Percentiles rank a stretch among this genome's conserved stretches.
phyloP scores from a whole-genome alignment of 2,113 vertebrate genomes.

The Chaetops frenatus region DNA sequence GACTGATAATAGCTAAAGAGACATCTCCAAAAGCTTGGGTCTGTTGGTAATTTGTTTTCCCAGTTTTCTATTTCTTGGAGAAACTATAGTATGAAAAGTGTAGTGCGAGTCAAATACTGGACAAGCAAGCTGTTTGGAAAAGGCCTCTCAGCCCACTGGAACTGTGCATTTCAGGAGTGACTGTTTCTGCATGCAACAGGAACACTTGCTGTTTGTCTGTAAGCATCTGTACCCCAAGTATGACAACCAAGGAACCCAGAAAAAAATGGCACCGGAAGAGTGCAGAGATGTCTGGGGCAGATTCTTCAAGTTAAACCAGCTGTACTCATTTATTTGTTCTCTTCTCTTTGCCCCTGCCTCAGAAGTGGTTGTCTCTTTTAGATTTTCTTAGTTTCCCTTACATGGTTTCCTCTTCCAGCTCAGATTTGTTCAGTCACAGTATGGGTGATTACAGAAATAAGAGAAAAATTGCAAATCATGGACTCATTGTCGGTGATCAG shows the following conservation, averaged over 20 bases:
- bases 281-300: background rate
- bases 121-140: background rate
- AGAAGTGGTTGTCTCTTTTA: background rate
- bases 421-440: background rate
- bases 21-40: background rate
- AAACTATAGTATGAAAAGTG: background rate
- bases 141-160: background rate
- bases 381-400: background rate
- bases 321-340: background rate
- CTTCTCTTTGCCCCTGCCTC: background rate
- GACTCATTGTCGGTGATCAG: accelerated
- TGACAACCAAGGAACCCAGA: background rate
- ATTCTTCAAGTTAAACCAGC: background rate
- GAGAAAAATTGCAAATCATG: background rate
- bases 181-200: background rate
- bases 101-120: background rate
- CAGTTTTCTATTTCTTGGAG: background rate
- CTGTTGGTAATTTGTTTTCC: background rate
- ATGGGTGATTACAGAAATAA: background rate
- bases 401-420: background rate
- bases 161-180: background rate
- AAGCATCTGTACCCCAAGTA: background rate
- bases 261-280: background rate
- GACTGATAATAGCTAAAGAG: background rate
- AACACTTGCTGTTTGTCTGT: background rate